Evolutionary conservation across 37 sponge, comb jelly and placozoan genomes (phyloP), one percentile per base, ranked within the genome.

Genomic region (Eunapius fragilis): DNA sequence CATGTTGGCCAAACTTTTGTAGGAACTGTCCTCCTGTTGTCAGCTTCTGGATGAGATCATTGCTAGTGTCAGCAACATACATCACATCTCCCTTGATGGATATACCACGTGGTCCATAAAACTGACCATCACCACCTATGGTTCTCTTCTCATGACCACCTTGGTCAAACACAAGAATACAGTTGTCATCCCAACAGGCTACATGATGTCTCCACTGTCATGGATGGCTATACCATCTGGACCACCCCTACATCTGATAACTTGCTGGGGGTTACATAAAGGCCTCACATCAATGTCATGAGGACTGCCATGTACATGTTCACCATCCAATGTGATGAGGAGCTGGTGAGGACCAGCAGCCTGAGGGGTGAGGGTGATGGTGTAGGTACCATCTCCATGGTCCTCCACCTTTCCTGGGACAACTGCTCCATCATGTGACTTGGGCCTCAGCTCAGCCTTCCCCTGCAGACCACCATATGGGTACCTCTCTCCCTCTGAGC

Each of bases 111-210:
- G 80, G 80, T 3, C 41, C 12, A 47, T 26, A 41, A 7, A 79
- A 37, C 67, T 79, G 80, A 37, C 80, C 67, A 79, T 79, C 30
- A 24, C n/a, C 5, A 41, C 41, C 41, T 41, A 41, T 41, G 41
- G 41, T 41, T 41, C 41, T 41, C 37, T 77, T 77, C 78, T 77
- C 24, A 9, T 37, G 27, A 14, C 78, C 78, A 77, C 2, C 78
- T 35, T 33, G 34, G 35, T 77, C 37, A 41, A 77, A 77, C 34
- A 77, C 78, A 38, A 37, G 78, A 35, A 77, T 33, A 36, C 78
- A 25, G 23, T 31, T 41, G 37, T 36, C 26, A 26, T 19, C 17
- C 0, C 7, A 17, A 17, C 37, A 38, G 10, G 38, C 26, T 11
- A 41, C 78, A 77, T 38, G 11, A 77, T 41, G 37, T 77, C 78